A percentile compares a stretch with the other conserved stretches of the same genome.
Conservation (phyloP, 1,140 invertebrate species). For the Planococcus citri region DNA sequence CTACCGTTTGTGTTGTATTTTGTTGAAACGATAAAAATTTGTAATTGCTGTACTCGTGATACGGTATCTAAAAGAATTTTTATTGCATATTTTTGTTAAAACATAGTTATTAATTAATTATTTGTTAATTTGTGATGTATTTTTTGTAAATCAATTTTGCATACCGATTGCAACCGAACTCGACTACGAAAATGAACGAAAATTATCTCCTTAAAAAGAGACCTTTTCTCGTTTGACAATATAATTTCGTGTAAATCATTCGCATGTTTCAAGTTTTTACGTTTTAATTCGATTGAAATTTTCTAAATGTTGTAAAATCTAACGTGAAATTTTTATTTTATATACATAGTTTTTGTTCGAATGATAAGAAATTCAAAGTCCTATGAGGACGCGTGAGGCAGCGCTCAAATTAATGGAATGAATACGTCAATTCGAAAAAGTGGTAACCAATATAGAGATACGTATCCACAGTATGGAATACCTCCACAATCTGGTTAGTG, state of each 20-base stretch:
- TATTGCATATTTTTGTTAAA: neutral
- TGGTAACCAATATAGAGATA: constrained; percentile 9
- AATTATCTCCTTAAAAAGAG: constrained; percentile 7
- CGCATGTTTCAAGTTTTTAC: neutral
- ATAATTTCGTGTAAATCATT: constrained; percentile 11
- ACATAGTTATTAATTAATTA: neutral
- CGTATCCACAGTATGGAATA: neutral
- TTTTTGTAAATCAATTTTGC: neutral
- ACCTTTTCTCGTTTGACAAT: neutral
- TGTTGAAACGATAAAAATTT: constrained; percentile 7
- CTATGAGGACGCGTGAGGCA: constrained; percentile 12
- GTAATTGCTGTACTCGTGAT: constrained; percentile 9
- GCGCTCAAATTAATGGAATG: constrained; percentile 11
- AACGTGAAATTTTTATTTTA: neutral
- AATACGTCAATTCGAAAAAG: constrained; percentile 9
- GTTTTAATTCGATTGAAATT: neutral
- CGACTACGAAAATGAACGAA: constrained; percentile 9
- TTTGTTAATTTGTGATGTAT: neutral
- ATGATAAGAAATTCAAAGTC: neutral
- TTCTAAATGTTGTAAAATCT: neutral
- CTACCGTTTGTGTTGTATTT: constrained; percentile 2
- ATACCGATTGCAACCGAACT: neutral
- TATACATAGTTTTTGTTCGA: neutral
- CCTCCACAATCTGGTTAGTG: constrained; percentile 10
- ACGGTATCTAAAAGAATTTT: neutral